Percentiles rank a stretch among this genome's conserved stretches.
These are phyloP conservation scores for Pachyramphus minor DNA, from an alignment of 2,113 vertebrate genomes.

Conservation along the genomic window DNA sequence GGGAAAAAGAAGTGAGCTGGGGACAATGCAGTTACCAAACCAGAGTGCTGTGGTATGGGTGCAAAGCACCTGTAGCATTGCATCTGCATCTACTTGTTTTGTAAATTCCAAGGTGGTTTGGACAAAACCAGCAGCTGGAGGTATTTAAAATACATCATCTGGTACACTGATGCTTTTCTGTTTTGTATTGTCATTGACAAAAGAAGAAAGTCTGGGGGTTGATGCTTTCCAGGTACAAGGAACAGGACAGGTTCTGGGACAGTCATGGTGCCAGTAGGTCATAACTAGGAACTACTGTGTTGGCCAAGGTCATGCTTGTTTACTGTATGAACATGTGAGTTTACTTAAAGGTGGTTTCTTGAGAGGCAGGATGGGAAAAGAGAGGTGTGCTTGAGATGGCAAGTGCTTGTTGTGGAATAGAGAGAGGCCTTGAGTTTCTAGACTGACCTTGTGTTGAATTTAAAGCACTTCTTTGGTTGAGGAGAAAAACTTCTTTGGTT, in stretches of 20 bases:
- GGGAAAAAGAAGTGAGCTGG: not conserved
- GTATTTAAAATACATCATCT: not conserved
- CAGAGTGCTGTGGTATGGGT: not conserved
- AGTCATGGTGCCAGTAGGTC: fast-evolving
- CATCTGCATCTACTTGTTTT: not conserved
- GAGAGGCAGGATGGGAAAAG: not conserved
- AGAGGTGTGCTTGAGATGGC: not conserved
- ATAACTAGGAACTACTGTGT: not conserved
- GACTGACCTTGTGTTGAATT: not conserved
- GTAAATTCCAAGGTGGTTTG: not conserved
- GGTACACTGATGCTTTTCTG: not conserved
- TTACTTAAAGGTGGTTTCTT: not conserved
- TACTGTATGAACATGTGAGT: fast-evolving
- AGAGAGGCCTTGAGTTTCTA: not conserved
- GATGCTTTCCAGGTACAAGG: not conserved
- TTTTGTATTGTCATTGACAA: not conserved
- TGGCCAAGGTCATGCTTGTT: not conserved
- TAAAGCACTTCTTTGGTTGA: not conserved
- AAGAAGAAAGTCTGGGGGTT: not conserved
- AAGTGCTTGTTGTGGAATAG: not conserved
- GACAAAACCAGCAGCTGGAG: not conserved
- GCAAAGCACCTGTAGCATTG: not conserved
- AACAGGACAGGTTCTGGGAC: not conserved
- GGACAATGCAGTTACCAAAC: not conserved
- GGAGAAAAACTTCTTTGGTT: not conserved